phyloP scores from a whole-genome alignment of 2,888 invertebrate genomes.

The Mactromeris polynyma region DNA sequence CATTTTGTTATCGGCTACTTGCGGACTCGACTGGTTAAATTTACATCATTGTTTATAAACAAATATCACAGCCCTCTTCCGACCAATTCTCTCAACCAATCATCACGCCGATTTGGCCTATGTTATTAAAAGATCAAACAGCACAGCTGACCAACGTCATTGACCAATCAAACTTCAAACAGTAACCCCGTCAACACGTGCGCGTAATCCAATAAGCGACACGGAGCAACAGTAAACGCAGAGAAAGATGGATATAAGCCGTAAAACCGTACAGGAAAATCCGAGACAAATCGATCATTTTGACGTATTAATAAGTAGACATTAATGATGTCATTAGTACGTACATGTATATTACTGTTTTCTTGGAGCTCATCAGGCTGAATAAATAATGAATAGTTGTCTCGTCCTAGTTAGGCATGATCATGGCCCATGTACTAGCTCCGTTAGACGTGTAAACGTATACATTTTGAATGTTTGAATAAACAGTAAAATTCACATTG shows the following conservation, averaged over 20 bases:
- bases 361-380: background rate
- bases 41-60: too few relatives aligned
- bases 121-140: too few relatives aligned
- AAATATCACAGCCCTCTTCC: too few relatives aligned
- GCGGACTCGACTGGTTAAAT: too few relatives aligned
- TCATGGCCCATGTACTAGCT: too few relatives aligned
- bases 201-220: background rate
- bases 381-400: background rate
- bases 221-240: background rate
- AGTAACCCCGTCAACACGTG: background rate
- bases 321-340: background rate
- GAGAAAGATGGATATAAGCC: background rate
- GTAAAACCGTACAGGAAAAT: background rate
- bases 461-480: too few relatives aligned
- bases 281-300: background rate
- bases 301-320: background rate
- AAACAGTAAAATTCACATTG: too few relatives aligned
- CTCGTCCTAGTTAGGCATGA: background rate
- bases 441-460: too few relatives aligned
- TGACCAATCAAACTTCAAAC: background rate
- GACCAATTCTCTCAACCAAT: too few relatives aligned
- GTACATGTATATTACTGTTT: background rate
- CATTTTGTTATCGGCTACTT: too few relatives aligned
- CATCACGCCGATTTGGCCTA: too few relatives aligned
- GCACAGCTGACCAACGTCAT: background rate